Evolutionary conservation across 2,797 vertebrate species (phyloP).

Genomic region (Pterois miles): DNA sequence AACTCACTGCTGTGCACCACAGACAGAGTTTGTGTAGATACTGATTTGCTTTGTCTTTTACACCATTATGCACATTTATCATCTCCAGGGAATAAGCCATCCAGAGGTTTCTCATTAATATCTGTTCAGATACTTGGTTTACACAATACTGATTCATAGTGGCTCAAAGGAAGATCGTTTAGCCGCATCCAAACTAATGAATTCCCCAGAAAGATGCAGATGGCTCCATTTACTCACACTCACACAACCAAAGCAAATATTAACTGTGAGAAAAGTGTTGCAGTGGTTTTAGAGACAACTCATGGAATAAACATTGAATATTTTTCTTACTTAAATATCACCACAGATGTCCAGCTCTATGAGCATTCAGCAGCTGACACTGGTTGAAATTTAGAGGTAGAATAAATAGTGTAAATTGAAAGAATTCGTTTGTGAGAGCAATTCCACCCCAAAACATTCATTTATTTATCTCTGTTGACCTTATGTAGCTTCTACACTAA

Average conservation of each 20-base stretch:
- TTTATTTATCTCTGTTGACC: neutral
- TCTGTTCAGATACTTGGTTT: constrained; percentile 12
- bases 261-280: neutral
- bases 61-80: neutral
- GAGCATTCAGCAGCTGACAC: neutral
- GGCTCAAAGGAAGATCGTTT: neutral
- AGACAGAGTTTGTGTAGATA: neutral
- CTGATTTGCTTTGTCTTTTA: neutral
- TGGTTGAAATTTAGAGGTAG: neutral
- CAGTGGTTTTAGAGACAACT: neutral
- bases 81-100: neutral
- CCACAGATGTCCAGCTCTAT: neutral
- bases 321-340: neutral
- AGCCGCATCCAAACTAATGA: neutral
- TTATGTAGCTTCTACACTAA: neutral
- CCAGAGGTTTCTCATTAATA: neutral
- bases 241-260: constrained; percentile 11
- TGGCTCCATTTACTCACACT: constrained; percentile 4
- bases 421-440: neutral
- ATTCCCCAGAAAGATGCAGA: constrained; percentile 5
- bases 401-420: neutral
- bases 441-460: neutral
- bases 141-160: neutral
- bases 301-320: neutral
- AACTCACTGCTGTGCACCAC: neutral